phyloP scores from a whole-genome alignment of 2,797 vertebrate species.

The Hippopotamyrus pictus region DNA sequence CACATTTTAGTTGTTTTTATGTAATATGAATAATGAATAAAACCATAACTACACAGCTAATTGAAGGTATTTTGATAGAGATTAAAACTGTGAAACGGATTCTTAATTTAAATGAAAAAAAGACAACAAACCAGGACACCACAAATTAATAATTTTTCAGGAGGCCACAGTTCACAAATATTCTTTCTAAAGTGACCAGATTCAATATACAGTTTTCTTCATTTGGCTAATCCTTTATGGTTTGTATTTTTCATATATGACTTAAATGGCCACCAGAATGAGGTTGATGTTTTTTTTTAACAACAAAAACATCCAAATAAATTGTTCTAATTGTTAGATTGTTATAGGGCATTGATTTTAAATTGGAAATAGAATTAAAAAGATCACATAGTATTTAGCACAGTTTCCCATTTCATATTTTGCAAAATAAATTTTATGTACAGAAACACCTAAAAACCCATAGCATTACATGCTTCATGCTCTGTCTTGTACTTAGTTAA shows the following conservation, averaged over 20 bases:
- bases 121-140: not conserved
- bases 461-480: not conserved
- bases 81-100: not conserved
- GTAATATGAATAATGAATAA: not conserved
- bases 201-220: not conserved
- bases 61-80: not conserved
- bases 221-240: not conserved
- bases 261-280: not conserved
- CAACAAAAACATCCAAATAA: not conserved
- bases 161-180: not conserved
- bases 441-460: not conserved
- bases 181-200: not conserved
- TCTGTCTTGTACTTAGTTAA: constrained; percentile 3
- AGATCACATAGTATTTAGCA: not conserved
- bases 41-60: not conserved
- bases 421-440: not conserved
- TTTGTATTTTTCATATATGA: not conserved
- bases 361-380: not conserved
- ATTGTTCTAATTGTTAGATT: not conserved
- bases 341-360: not conserved
- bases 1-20: not conserved
- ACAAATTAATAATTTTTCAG: not conserved
- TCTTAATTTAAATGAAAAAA: not conserved
- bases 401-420: not conserved
- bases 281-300: not conserved